Percentiles rank a stretch among this genome's conserved stretches.
phyloP scores from a whole-genome alignment of 2,113 vertebrate genomes.

The Sus scrofa region DNA sequence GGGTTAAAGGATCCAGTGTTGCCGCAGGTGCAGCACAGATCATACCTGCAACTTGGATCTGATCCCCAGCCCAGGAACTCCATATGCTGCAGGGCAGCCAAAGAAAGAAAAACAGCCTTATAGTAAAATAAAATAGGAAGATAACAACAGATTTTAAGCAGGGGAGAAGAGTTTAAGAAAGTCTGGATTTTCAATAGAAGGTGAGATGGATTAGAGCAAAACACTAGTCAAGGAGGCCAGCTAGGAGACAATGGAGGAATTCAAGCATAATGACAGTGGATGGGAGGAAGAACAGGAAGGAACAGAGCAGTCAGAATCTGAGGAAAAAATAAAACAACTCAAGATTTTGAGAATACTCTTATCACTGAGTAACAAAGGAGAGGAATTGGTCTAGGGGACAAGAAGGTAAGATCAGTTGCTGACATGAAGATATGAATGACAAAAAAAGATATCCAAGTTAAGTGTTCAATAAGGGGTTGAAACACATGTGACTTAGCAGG shows the following conservation, averaged over 20 bases:
- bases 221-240: background rate
- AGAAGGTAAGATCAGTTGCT: background rate
- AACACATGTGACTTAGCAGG: background rate
- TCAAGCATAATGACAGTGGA: background rate
- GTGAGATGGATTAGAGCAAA: background rate
- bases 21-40: no score
- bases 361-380: background rate
- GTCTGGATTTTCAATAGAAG: slow-evolving; percentile 26
- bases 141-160: slow-evolving; percentile 46
- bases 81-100: no score
- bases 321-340: slow-evolving; percentile 30
- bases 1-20: no score
- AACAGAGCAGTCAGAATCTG: background rate
- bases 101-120: background rate
- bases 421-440: slow-evolving; percentile 8
- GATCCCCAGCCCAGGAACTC: no score
- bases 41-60: no score
- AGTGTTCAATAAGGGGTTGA: background rate
- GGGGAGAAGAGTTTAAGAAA: slow-evolving; percentile 44
- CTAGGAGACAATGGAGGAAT: background rate
- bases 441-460: background rate
- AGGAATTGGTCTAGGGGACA: slow-evolving; percentile 14
- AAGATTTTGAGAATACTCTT: slow-evolving; percentile 16
- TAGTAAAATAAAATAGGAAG: slow-evolving; percentile 30
- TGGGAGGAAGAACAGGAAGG: background rate